phyloP scores from a whole-genome alignment of 2,888 invertebrate species.

The Catocala sponsa region DNA sequence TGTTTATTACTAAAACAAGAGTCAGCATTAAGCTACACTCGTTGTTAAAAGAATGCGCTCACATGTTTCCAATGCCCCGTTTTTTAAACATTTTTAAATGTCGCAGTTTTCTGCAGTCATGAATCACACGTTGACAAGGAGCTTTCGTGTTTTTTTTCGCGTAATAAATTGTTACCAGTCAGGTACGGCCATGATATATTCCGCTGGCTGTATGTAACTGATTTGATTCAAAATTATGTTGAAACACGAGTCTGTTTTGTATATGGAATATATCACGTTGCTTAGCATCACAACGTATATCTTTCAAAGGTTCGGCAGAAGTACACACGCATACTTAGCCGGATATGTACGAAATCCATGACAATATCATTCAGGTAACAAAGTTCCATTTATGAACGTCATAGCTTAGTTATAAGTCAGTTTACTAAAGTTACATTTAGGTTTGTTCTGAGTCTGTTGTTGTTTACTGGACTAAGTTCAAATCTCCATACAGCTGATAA shows the following conservation, averaged over 20 bases:
- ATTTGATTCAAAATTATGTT: constrained; percentile 7
- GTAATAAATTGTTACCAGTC: constrained; percentile 44
- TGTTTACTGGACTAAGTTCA: too few species aligned
- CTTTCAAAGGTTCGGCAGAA: too few species aligned
- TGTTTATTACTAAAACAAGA: constrained; percentile 51
- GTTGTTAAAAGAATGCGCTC: constrained; percentile 36
- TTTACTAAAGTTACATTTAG: too few species aligned
- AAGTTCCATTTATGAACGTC: too few species aligned
- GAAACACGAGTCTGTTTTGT: background rate
- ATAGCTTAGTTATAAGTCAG: too few species aligned
- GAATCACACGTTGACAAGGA: constrained; percentile 60
- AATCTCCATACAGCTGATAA: too few species aligned
- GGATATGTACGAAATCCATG: too few species aligned
- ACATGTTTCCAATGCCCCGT: constrained; percentile 45
- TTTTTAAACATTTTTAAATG: constrained; percentile 50
- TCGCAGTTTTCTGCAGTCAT: constrained; percentile 57
- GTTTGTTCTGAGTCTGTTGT: too few species aligned
- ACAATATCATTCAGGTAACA: too few species aligned
- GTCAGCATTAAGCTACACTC: constrained; percentile 44
- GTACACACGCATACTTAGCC: too few species aligned
- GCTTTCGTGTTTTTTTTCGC: constrained; percentile 27
- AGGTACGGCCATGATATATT: constrained; percentile 41
- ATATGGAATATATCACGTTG: background rate
- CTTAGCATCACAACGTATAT: background rate
- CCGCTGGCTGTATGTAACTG: background rate